Evolutionary conservation across 2,888 invertebrate species (phyloP).

Genomic region (Hirtodrosophila histrioides): DNA sequence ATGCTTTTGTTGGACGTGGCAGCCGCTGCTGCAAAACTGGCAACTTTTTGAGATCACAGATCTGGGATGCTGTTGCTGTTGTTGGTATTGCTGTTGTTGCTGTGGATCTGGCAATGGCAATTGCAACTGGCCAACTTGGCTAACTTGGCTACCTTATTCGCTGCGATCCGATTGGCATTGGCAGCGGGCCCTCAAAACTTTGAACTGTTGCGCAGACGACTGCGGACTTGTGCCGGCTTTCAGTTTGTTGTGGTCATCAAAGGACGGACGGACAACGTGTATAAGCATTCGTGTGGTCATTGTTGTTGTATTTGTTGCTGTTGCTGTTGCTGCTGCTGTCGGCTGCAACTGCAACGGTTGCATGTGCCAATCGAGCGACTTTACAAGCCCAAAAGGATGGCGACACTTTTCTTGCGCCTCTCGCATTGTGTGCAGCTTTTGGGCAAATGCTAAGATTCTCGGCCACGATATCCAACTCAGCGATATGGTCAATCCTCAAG

Average conservation of each 20-base stretch:
- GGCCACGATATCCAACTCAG: constrained; percentile 22
- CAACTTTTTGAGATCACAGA: constrained; percentile 61
- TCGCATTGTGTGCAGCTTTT: constrained; percentile 60
- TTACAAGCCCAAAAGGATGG: constrained; percentile 61
- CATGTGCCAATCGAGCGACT: constrained; percentile 54
- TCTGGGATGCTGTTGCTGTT: constrained; percentile 37
- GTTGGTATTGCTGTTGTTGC: constrained; percentile 18
- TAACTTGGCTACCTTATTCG: constrained; percentile 56
- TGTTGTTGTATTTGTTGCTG: constrained; percentile 30
- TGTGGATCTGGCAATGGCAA: constrained; percentile 27
- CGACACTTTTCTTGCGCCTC: constrained; percentile 71
- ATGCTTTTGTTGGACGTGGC: constrained; percentile 74
- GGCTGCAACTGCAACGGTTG: constrained; percentile 42
- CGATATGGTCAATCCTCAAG: constrained; percentile 59
- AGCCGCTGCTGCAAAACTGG: constrained; percentile 59
- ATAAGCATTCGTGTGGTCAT: constrained; percentile 58
- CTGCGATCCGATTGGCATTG: constrained; percentile 67
- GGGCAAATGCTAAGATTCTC: constrained; percentile 42
- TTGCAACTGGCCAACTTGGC: constrained; percentile 35
- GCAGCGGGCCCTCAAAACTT: constrained; percentile 81
- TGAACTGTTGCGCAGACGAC: constrained; percentile 81
- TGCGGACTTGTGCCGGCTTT: constrained; percentile 83
- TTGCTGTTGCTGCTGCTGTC: constrained; percentile 3
- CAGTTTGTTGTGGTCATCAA: constrained; percentile 77
- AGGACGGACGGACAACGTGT: constrained; percentile 52